Evolutionary conservation across 2,113 vertebrate species (phyloP).

Genomic region (Albula goreensis): DNA sequence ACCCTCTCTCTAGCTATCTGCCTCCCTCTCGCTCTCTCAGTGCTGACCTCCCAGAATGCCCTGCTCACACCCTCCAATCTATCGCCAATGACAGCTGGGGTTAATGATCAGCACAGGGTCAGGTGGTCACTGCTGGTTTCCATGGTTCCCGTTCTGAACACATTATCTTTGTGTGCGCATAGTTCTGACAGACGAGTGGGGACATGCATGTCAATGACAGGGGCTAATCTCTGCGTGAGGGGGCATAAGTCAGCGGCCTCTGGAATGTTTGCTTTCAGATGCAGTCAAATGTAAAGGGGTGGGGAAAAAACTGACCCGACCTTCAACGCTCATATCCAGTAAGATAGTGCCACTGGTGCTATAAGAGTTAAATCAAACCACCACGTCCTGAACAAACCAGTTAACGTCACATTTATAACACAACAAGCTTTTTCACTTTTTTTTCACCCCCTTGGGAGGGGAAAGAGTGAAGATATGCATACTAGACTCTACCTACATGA

Average conservation of each 20-base stretch:
- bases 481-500: too few relatives aligned
- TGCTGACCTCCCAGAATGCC: not conserved
- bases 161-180: not conserved
- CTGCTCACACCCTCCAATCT: not conserved
- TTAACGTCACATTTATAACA: too few relatives aligned
- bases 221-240: not conserved
- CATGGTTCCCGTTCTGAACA: not conserved
- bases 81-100: not conserved
- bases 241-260: not conserved
- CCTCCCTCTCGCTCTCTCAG: slow-evolving; percentile 32
- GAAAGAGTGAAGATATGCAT: too few relatives aligned
- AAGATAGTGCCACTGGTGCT: not conserved
- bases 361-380: not conserved
- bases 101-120: not conserved
- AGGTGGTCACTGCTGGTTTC: not conserved
- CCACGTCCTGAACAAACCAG: not conserved
- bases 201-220: not conserved
- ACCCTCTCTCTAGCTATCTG: not conserved
- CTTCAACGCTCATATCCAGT: not conserved
- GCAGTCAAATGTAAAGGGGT: too few relatives aligned
- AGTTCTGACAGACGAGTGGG: not conserved
- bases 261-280: not conserved
- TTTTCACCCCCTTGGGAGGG: too few relatives aligned
- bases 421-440: too few relatives aligned
- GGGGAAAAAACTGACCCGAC: not conserved